Evolutionary conservation across 2,888 invertebrate species (phyloP).

Genomic region (Caenorhabditis afra): DNA sequence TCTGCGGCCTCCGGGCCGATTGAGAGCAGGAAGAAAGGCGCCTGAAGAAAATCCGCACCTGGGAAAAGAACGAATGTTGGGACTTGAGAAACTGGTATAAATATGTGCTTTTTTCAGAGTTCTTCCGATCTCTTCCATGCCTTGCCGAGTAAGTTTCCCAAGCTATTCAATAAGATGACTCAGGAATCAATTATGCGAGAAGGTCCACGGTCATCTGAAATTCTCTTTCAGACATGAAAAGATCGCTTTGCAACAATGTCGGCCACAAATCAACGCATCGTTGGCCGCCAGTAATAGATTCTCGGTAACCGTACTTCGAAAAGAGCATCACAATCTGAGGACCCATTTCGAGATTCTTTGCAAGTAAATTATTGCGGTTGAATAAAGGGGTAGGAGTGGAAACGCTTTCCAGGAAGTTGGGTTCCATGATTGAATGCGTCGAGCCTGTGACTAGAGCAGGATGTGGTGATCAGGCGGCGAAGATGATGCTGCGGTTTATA

Average conservation of each 20-base stretch:
- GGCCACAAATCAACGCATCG: constrained; percentile 66
- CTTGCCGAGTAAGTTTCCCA: constrained; percentile 67
- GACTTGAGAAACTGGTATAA: too few species aligned
- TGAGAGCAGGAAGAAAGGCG: background rate
- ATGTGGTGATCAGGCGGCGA: constrained; percentile 70
- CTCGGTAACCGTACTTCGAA: constrained; percentile 67
- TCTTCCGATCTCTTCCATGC: constrained; percentile 72
- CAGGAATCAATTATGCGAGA: background rate
- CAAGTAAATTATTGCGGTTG: constrained; percentile 39
- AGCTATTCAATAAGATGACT: background rate
- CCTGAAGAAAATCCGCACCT: background rate
- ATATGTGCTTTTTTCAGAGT: constrained; percentile 63
- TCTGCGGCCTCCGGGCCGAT: constrained; percentile 1
- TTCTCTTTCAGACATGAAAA: constrained; percentile 63
- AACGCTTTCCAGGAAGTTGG: constrained; percentile 60
- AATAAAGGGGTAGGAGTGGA: background rate
- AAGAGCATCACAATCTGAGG: constrained; percentile 69
- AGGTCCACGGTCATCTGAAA: constrained; percentile 16
- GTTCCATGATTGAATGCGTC: constrained; percentile 71
- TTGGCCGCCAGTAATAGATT: constrained; percentile 68
- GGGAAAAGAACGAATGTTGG: background rate
- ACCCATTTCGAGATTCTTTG: constrained; percentile 69
- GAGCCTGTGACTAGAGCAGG: constrained; percentile 70
- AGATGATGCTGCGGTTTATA: constrained; percentile 72
- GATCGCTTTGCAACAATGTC: constrained; percentile 65